Base-by-base conservation (phyloP, 2,888 invertebrate species). In the Osedax fenrisi region DNA sequence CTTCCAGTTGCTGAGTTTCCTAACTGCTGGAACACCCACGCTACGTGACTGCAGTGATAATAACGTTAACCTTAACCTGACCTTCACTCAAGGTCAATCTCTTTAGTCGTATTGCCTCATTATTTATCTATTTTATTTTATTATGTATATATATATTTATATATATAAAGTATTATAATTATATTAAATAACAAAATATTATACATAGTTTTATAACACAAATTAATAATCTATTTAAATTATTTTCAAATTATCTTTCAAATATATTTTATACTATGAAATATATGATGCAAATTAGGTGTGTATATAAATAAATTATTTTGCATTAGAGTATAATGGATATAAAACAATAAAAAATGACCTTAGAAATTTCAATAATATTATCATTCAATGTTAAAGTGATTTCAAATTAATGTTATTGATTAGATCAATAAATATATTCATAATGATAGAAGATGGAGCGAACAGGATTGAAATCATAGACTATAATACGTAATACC, bases 1-100 rank as follows among this genome's bases (percentile, higher is more conserved):
- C 23, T 91, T 92, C 84, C 91, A 95, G 82, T 86, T 92, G 26
- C 83, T 85, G 27, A 80, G 80, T n/a, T 79, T 92, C 64, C 87
- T 89, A 5, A 41, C 41, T 41, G 85, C 88, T 1, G 84, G 87
- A 72, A 84, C 85, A 2, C 80, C 80, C 2, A 89, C 91, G 76
- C 88, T 92, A 75, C 85, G 85, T 1, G 78, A 83, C 25, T 92
- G 92, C 64, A 79, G 86, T 27, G 88, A 90, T 0, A 80, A 81
- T 2, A 87, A 87, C 72, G 86, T 88, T n/a, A 86, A 89, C 10
- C 80, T 90, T 71, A 89, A 90, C 0, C 84, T 93, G 17, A 85
- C 89, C 77, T 90, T 92, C 81, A 87, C 86, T 25, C 76, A 84
- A 78, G 89, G 91, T 90, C 73, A 71, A 77, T 74, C 41, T 17